Percentiles rank a stretch among this genome's conserved stretches.
phyloP scores from a whole-genome alignment of 2,113 vertebrate species.

The Microtus richardsoni region DNA sequence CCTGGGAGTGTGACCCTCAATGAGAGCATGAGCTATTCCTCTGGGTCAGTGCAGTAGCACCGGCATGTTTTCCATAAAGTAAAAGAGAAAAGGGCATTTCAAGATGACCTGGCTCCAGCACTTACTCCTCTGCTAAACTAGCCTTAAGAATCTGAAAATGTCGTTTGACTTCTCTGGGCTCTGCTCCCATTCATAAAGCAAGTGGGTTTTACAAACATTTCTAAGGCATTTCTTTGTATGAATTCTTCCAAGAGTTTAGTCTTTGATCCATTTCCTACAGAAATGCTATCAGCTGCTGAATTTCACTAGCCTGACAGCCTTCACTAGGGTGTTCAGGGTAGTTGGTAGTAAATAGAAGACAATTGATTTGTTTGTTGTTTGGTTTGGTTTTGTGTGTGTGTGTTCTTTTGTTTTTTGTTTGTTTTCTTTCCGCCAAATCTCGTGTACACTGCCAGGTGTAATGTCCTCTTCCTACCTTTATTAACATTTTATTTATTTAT shows the following conservation, averaged over 20 bases:
- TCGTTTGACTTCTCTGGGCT: background rate
- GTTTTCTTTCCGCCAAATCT: background rate
- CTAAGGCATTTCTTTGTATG: background rate
- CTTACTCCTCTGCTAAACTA: background rate
- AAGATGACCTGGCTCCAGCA: background rate
- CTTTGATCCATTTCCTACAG: slow-evolving; percentile 53
- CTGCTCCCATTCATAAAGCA: background rate
- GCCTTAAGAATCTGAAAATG: background rate
- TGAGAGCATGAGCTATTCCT: background rate
- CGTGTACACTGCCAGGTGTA: background rate
- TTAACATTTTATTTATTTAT: background rate
- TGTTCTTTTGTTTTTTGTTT: no score
- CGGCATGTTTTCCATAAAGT: background rate
- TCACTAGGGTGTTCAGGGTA: slow-evolving; percentile 50
- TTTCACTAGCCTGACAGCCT: slow-evolving; percentile 62
- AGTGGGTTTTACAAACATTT: slow-evolving; percentile 25
- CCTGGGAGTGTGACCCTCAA: background rate
- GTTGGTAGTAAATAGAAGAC: slow-evolving; percentile 13
- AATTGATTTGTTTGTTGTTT: background rate
- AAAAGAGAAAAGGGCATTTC: slow-evolving; percentile 8
- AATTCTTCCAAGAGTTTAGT: slow-evolving; percentile 6
- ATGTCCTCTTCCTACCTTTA: background rate
- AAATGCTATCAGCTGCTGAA: slow-evolving; percentile 48
- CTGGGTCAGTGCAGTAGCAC: background rate
- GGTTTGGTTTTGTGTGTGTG: no score